phyloP scores from a whole-genome alignment of 1,140 invertebrate species.

The Drosophila ananassae region DNA sequence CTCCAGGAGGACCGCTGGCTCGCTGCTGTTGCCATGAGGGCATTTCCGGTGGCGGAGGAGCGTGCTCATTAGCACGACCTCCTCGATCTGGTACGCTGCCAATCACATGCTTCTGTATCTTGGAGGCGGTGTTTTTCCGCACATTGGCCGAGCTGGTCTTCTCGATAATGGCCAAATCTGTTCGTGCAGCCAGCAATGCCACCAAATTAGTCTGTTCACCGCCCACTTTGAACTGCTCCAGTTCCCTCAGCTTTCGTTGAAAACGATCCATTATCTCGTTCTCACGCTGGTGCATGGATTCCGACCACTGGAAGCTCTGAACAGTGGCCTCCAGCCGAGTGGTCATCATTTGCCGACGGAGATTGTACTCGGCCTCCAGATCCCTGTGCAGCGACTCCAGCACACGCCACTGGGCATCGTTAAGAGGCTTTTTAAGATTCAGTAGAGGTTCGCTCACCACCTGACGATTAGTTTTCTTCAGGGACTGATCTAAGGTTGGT shows the following conservation, averaged over 20 bases:
- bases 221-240: slow-evolving; percentile 84
- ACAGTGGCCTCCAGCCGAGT: slow-evolving; percentile 97
- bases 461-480: slow-evolving; percentile 86
- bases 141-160: slow-evolving; percentile 94
- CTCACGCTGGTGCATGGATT: slow-evolving; percentile 89
- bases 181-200: slow-evolving; percentile 92
- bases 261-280: slow-evolving; percentile 90
- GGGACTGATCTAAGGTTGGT: slow-evolving; percentile 89
- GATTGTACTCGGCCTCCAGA: slow-evolving; percentile 91
- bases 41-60: slow-evolving; percentile 97
- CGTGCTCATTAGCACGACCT: slow-evolving; percentile 93
- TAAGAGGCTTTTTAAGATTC: slow-evolving; percentile 87
- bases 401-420: slow-evolving; percentile 92
- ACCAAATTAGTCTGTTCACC: slow-evolving; percentile 88
- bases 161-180: slow-evolving; percentile 92
- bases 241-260: slow-evolving; percentile 87
- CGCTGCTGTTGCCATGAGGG: slow-evolving; percentile 91
- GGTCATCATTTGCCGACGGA: slow-evolving; percentile 93
- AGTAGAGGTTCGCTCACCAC: slow-evolving; percentile 91
- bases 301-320: slow-evolving; percentile 97
- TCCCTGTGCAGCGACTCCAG: slow-evolving; percentile 89
- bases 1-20: slow-evolving; percentile 60
- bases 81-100: slow-evolving; percentile 94
- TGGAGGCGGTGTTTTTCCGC: slow-evolving; percentile 91
- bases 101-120: slow-evolving; percentile 94